These are phyloP conservation scores for Scophthalmus maximus DNA, from an alignment of 2,113 vertebrate species.

Conservation along the genomic window DNA sequence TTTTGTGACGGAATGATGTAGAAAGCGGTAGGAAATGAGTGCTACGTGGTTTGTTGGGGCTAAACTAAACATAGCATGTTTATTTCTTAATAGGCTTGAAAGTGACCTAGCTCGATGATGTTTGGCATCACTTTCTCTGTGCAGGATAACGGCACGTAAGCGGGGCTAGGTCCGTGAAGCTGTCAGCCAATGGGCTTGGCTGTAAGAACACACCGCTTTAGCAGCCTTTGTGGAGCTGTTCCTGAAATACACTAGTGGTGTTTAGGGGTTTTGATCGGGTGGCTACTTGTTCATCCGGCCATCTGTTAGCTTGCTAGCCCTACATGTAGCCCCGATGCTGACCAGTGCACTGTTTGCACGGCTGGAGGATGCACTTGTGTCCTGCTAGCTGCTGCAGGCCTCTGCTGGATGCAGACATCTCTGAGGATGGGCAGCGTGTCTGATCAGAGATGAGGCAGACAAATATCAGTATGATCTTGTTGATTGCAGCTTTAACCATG, in stretches of 20 bases:
- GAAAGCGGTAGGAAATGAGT: neutral
- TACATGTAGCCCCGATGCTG: constrained; percentile 3
- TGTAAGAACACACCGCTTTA: neutral
- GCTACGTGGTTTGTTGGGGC: neutral
- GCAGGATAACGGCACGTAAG: neutral
- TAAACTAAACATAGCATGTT: constrained; percentile 3
- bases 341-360: neutral
- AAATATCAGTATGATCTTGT: neutral
- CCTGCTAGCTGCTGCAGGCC: constrained; percentile 60
- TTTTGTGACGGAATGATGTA: neutral
- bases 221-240: neutral
- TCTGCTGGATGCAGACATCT: constrained; percentile 15
- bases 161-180: constrained; percentile 25
- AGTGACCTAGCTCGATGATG: too few species aligned
- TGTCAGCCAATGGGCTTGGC: constrained; percentile 24
- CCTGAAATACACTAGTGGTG: too few species aligned
- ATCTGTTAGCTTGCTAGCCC: neutral
- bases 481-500: neutral
- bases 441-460: neutral
- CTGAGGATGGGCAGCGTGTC: constrained; percentile 1
- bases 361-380: neutral
- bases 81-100: fast-evolving
- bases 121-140: neutral
- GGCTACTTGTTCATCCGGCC: neutral
- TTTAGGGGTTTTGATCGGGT: neutral